phyloP scores from a whole-genome alignment of 2,888 invertebrate species.

The Spodoptera exigua region DNA sequence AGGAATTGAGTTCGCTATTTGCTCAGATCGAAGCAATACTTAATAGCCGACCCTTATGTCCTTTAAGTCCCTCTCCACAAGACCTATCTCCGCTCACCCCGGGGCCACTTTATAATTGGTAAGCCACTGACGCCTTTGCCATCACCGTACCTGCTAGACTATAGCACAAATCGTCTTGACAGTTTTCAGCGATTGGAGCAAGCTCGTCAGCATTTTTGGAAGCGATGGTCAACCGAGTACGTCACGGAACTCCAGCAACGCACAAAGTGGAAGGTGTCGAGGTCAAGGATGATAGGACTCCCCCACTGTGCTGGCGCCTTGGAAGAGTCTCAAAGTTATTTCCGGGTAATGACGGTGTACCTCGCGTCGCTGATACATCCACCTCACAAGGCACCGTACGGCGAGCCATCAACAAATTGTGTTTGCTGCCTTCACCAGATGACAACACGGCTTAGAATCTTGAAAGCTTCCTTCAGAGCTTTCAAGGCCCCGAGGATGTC shows the following conservation, averaged over 20 bases:
- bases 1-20: slow-evolving; percentile 6
- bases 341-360: background rate
- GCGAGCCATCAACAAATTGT: background rate
- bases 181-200: slow-evolving; percentile 23
- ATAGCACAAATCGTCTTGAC: slow-evolving; percentile 5
- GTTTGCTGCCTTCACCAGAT: background rate
- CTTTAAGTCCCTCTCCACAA: slow-evolving; percentile 3
- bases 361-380: background rate
- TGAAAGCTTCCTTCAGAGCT: slow-evolving; percentile 1
- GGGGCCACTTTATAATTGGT: slow-evolving; percentile 19
- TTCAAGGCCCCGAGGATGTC: slow-evolving; percentile 1
- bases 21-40: slow-evolving; percentile 15
- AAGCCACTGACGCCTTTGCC: slow-evolving; percentile 16
- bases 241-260: slow-evolving; percentile 7
- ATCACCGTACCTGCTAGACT: slow-evolving; percentile 3
- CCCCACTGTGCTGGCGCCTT: background rate
- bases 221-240: slow-evolving; percentile 15
- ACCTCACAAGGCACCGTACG: background rate
- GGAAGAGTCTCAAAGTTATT: background rate
- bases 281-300: slow-evolving; percentile 10
- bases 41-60: slow-evolving; percentile 15
- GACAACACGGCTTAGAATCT: background rate
- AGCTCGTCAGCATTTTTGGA: slow-evolving; percentile 31
- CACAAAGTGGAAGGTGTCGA: slow-evolving; percentile 6
- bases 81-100: slow-evolving; percentile 17